A percentile compares a stretch with the other conserved stretches of the same genome.
Conservation (phyloP, 2,797 vertebrate genomes). For the Danio kyathit region DNA sequence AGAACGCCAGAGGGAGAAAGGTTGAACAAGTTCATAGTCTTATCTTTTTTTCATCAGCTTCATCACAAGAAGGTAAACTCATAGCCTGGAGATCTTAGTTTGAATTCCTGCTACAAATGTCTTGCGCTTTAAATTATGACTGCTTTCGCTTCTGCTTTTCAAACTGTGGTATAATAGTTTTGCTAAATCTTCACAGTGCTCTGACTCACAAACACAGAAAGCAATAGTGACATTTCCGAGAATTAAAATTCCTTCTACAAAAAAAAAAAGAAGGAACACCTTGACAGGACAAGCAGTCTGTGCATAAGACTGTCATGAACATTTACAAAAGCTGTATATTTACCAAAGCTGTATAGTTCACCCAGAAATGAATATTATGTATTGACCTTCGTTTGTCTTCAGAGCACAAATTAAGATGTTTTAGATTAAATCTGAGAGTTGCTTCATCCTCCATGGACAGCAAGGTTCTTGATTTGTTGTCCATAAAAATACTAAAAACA, state of each 20-base stretch:
- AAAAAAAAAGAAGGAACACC: neutral
- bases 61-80: constrained; percentile 18
- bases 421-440: no score
- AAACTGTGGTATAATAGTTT: neutral
- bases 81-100: constrained; percentile 33
- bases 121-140: neutral
- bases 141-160: constrained; percentile 21
- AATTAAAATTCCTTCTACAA: constrained; percentile 1
- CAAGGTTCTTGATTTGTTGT: no score
- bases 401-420: no score
- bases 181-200: neutral
- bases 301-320: no score
- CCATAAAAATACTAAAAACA: no score
- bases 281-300: no score
- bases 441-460: no score
- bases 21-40: constrained; percentile 37
- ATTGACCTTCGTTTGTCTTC: no score
- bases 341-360: no score
- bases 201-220: constrained; percentile 4
- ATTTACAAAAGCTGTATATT: no score
- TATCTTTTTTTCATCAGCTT: constrained; percentile 18
- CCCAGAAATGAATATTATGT: no score
- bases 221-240: neutral
- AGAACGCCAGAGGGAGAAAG: constrained; percentile 4
- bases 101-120: constrained; percentile 28